Evolutionary conservation across 2,888 invertebrate genomes (phyloP), one percentile per base, ranked within the genome.

Genomic region (Hydrotaea cyrtoneurina): DNA sequence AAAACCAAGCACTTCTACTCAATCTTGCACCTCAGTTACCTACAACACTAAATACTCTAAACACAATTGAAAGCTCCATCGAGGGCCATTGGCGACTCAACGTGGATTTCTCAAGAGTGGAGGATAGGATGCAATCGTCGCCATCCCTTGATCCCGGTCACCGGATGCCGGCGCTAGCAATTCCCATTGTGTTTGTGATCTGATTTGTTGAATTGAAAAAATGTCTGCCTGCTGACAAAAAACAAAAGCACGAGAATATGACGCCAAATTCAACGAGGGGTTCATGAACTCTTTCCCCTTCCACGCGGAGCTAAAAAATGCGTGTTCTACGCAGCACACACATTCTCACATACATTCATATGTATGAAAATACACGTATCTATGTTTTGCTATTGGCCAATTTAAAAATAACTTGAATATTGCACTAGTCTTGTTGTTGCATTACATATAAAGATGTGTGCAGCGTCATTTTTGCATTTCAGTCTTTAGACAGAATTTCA

Each of bases 361-460:
- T 39, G 39, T 39, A 39, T 50, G 50, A 31, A 31, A 31, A 31
- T 31, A 31, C 0, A 50, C 50, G 15, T 50, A 50, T 50, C 50
- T 26, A 59, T 26, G 11, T 23, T 59, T 13, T 59, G 59, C 59
- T 23, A 26, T 72, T 53, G 31, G n/a, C 46, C n/a, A 8, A 39
- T 73, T 26, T 77, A 69, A 62, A 72, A 79, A 78, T 71, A 77
- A 59, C 62, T 59, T n/a, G 77, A 84, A 53, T 31, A 59, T 39
- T 69, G 26, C 23, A 21, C 43, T 66, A 59, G 57, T 50, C 23
- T 59, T 74, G n/a, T 57, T 19, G 57, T 17, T 3, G 31, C 26
- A n/a, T 11, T n/a, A 39, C 26, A 36, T 83, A 80, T 83, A 83
- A 84, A 81, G 72, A 55, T 17, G 31, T 66, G 46, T 57, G 80